Conservation (phyloP, 2,797 vertebrate species). For the Crocidura indochinensis region DNA sequence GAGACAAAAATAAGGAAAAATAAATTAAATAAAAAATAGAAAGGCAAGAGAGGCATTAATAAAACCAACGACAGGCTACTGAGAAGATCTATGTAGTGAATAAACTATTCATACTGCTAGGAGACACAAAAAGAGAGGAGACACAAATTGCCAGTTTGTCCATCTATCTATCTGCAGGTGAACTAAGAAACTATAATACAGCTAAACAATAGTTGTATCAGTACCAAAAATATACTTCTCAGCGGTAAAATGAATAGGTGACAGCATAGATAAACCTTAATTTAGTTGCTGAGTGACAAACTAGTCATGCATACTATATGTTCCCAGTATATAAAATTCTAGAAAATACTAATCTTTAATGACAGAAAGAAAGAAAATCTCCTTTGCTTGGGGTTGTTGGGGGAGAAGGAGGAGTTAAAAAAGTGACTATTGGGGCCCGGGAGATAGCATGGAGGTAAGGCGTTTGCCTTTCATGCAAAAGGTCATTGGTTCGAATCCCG, state of each 20-base stretch:
- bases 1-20: not conserved
- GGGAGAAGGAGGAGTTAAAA: not conserved
- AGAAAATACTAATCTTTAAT: slow-evolving; percentile 28
- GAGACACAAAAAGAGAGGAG: not conserved
- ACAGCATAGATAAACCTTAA: not conserved
- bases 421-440: too few relatives aligned
- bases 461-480: too few relatives aligned
- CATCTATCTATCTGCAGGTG: not conserved
- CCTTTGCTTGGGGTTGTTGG: not conserved
- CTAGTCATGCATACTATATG: not conserved
- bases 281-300: not conserved
- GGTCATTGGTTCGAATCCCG: too few relatives aligned
- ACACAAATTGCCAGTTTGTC: not conserved
- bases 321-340: slow-evolving; percentile 4
- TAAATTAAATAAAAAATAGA: slow-evolving; percentile 35
- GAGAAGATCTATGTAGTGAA: too few relatives aligned
- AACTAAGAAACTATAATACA: not conserved
- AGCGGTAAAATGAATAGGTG: not conserved
- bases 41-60: not conserved
- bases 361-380: not conserved
- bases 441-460: too few relatives aligned
- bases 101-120: not conserved
- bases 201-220: not conserved
- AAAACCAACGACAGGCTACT: too few relatives aligned
- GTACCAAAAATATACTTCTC: not conserved